phyloP scores from a whole-genome alignment of 2,113 vertebrate species.

The Microcebus tavaratra region DNA sequence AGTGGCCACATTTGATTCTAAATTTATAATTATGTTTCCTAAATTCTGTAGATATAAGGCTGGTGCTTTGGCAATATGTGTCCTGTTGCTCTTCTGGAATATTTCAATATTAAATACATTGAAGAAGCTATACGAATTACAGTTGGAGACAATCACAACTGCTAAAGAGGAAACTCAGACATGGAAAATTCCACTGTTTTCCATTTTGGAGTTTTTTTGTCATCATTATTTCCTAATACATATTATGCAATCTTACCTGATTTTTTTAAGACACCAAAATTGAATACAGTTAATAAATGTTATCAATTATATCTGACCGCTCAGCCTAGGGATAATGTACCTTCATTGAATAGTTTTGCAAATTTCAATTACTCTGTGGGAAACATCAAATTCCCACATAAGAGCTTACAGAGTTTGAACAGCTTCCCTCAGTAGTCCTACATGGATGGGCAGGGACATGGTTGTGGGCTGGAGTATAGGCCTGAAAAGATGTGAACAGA shows the following conservation, averaged over 20 bases:
- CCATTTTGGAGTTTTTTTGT: not conserved
- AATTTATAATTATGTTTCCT: not conserved
- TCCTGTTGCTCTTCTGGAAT: not conserved
- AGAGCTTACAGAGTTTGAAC: not conserved
- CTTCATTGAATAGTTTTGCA: not conserved
- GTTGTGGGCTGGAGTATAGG: not conserved
- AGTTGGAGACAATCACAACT: not conserved
- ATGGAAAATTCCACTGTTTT: not conserved
- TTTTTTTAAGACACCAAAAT: not conserved
- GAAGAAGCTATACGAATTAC: not conserved
- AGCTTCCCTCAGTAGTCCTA: not conserved
- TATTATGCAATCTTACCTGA: not conserved
- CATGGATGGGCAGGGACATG: not conserved
- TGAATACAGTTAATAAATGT: not conserved
- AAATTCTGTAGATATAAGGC: not conserved
- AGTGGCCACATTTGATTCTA: not conserved
- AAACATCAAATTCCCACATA: not conserved
- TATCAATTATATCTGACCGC: not conserved
- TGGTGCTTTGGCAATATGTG: not conserved
- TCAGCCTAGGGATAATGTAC: not conserved
- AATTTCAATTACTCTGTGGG: not conserved
- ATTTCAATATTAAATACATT: not conserved
- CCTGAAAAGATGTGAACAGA: not conserved
- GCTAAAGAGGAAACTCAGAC: not conserved
- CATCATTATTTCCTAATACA: not conserved